These are phyloP conservation scores for Drosophila buzzatii DNA, from an alignment of 2,888 invertebrate genomes.

Conservation along the genomic window DNA sequence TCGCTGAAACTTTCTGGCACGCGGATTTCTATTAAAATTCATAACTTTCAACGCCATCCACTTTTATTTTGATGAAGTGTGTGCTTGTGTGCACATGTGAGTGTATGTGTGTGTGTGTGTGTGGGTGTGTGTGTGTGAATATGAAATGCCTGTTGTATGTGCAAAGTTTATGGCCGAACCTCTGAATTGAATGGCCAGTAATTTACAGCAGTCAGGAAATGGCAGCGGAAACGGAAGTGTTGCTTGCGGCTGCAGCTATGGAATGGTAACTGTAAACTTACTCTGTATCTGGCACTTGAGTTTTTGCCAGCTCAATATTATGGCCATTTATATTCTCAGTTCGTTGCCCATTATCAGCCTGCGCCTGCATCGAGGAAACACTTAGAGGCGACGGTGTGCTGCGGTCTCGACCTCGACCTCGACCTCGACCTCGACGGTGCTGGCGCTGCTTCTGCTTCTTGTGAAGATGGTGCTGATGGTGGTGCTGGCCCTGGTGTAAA, in stretches of 20 bases:
- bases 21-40: constrained; percentile 75
- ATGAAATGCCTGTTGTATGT: constrained; percentile 62
- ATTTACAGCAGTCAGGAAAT: constrained; percentile 71
- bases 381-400: constrained; percentile 63
- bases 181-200: constrained; percentile 71
- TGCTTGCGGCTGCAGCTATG: constrained; percentile 21
- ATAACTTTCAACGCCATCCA: constrained; percentile 64
- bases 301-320: constrained; percentile 69
- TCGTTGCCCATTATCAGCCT: constrained; percentile 53
- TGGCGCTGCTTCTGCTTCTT: constrained; percentile 53
- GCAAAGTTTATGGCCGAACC: constrained; percentile 60
- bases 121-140: constrained; percentile 12
- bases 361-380: constrained; percentile 77
- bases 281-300: constrained; percentile 71
- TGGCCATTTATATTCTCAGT: constrained; percentile 55
- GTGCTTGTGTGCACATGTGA: background rate
- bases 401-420: constrained; percentile 46
- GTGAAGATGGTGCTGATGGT: constrained; percentile 43
- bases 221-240: constrained; percentile 74
- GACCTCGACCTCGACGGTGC: constrained; percentile 39
- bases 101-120: background rate
- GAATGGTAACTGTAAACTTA: constrained; percentile 68
- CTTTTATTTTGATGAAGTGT: constrained; percentile 17
- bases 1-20: constrained; percentile 56
- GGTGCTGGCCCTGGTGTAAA: constrained; percentile 41